phyloP scores from a whole-genome alignment of 2,113 vertebrate genomes.

The Psammodynastes pulverulentus region DNA sequence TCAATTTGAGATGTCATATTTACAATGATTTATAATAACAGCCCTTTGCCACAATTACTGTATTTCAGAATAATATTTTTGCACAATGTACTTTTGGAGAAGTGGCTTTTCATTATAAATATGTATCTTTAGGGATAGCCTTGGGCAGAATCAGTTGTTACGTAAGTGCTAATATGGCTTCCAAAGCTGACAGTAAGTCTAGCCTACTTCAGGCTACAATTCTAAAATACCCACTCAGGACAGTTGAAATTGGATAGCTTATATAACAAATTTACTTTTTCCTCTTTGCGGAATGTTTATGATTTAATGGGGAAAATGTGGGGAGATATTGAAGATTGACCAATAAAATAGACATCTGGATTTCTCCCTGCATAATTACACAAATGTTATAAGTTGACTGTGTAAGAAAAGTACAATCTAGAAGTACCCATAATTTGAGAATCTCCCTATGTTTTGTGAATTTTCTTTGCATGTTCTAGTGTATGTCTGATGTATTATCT shows the following conservation, averaged over 20 bases:
- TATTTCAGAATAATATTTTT: neutral
- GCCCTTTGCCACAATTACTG: neutral
- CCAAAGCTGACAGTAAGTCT: too few species aligned
- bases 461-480: neutral
- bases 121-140: neutral
- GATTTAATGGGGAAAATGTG: neutral
- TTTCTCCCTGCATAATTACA: neutral
- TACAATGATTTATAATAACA: neutral
- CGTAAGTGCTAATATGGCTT: too few species aligned
- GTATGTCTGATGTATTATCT: neutral
- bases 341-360: neutral
- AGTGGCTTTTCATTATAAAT: neutral
- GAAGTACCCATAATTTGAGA: neutral
- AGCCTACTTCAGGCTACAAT: neutral
- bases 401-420: neutral
- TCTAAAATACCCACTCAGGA: neutral
- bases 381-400: neutral
- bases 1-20: neutral
- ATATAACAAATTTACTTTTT: neutral
- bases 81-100: neutral
- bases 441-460: neutral
- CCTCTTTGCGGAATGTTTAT: neutral
- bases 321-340: neutral
- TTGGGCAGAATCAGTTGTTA: neutral
- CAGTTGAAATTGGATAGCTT: neutral